Evolutionary conservation across 2,797 vertebrate genomes (phyloP).

Genomic region (Parotocinclus haroldoi): DNA sequence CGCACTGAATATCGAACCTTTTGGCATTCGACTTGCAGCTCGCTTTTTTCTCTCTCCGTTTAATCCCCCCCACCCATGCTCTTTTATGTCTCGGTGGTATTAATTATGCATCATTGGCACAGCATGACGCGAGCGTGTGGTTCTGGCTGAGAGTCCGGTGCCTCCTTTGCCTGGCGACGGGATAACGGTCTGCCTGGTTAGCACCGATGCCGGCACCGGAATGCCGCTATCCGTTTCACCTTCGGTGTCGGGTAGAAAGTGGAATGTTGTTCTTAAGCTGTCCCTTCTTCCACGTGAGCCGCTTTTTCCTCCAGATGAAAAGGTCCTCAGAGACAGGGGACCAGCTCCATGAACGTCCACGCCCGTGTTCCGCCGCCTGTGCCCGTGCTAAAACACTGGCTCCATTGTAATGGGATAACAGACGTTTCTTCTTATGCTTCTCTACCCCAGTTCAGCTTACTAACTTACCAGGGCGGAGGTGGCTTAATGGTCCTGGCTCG

Average conservation of each 20-base stretch:
- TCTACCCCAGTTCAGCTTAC: neutral
- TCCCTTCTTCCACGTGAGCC: neutral
- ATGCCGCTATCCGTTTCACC: constrained; percentile 12
- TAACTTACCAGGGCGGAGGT: no score
- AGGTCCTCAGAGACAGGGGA: constrained; percentile 31
- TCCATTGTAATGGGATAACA: constrained; percentile 60
- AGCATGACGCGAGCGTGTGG: neutral
- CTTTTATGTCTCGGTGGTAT: constrained; percentile 23
- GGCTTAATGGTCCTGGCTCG: no score
- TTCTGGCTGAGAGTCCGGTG: constrained; percentile 9
- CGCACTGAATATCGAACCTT: neutral
- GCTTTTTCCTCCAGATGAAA: constrained; percentile 3
- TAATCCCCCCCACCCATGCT: constrained; percentile 1
- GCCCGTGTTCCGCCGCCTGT: constrained; percentile 64
- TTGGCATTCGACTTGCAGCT: neutral
- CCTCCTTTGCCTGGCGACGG: constrained; percentile 9
- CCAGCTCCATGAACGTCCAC: constrained; percentile 11
- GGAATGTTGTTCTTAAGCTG: neutral
- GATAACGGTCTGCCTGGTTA: neutral
- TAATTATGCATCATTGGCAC: constrained; percentile 27
- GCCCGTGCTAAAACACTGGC: constrained; percentile 63
- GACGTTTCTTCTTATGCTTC: constrained; percentile 12
- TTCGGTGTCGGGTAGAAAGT: neutral
- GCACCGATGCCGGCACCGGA: neutral
- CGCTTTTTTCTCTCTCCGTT: neutral